A percentile compares a stretch with the other conserved stretches of the same genome.
These are phyloP conservation scores for Herpailurus yagouaroundi DNA, from an alignment of 2,113 vertebrate genomes.

Conservation along the genomic window DNA sequence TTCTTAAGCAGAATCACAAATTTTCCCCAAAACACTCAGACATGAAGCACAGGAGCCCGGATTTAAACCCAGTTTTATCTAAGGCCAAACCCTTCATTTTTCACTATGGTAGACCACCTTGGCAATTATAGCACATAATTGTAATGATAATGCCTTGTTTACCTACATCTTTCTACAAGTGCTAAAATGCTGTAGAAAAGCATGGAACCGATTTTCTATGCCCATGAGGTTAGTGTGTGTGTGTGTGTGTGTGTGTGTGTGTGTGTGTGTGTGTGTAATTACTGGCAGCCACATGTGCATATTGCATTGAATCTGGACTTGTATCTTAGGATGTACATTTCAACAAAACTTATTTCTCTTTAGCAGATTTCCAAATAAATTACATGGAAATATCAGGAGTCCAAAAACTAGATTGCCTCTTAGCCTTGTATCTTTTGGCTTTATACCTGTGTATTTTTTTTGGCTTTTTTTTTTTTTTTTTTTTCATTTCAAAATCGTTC, in stretches of 20 bases:
- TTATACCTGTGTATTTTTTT: neutral
- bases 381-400: neutral
- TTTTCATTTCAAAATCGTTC: neutral
- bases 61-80: constrained; percentile 36
- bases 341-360: neutral
- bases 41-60: neutral
- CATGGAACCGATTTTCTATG: neutral
- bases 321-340: neutral
- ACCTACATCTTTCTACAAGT: neutral
- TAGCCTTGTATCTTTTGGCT: neutral
- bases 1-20: neutral
- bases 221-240: neutral
- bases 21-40: neutral
- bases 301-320: neutral
- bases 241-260: neutral
- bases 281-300: neutral
- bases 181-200: neutral
- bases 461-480: neutral
- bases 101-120: neutral
- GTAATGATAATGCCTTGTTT: constrained; percentile 38
- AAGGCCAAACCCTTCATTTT: neutral
- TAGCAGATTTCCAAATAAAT: constrained; percentile 37
- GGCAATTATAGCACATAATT: neutral
- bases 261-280: neutral
- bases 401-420: neutral